Percentiles rank a stretch among this genome's conserved stretches.
Conservation (phyloP, 2,113 vertebrate species). For the Orientallactaga bullata region DNA sequence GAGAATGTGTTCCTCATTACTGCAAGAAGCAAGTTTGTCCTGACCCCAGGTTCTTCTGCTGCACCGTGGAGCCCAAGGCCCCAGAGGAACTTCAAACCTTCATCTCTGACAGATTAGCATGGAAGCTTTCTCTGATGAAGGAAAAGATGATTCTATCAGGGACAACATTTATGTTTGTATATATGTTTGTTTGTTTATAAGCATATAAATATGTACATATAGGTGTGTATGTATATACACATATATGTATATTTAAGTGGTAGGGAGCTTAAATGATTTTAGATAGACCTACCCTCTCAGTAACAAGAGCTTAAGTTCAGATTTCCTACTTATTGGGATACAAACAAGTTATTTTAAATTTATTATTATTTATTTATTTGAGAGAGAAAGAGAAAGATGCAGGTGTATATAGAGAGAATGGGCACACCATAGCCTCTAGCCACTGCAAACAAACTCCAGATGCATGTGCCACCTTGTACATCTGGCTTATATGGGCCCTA, state of each 20-base stretch:
- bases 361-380: too few species aligned
- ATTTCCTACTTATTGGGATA: neutral
- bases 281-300: neutral
- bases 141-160: neutral
- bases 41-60: neutral
- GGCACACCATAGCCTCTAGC: too few species aligned
- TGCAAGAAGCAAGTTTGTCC: neutral
- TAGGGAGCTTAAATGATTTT: neutral
- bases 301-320: neutral
- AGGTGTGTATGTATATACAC: too few species aligned
- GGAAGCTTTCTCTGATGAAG: neutral
- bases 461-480: too few species aligned
- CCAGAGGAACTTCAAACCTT: neutral
- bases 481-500: too few species aligned
- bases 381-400: too few species aligned
- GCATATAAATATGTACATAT: neutral
- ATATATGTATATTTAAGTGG: neutral
- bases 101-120: neutral
- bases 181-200: neutral
- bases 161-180: neutral
- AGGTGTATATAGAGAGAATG: too few species aligned
- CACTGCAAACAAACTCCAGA: too few species aligned
- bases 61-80: neutral
- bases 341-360: neutral
- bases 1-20: accelerated